phyloP scores from a whole-genome alignment of 2,113 vertebrate genomes.

The Prunella himalayana region DNA sequence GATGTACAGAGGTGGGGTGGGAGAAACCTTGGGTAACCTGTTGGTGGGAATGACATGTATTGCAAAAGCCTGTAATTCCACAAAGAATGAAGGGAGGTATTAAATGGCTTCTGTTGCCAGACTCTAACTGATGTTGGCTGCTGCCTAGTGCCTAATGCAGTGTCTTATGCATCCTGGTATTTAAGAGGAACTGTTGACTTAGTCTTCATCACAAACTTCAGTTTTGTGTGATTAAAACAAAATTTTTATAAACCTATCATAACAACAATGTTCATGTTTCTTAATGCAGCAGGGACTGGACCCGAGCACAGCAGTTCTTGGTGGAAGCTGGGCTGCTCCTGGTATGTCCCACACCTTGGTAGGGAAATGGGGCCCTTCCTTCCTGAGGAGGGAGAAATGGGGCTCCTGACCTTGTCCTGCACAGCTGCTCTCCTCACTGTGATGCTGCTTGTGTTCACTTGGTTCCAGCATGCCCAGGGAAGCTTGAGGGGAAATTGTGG shows the following conservation, averaged over 20 bases:
- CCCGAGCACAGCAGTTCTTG: neutral
- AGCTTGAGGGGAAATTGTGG: neutral
- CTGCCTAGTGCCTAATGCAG: slow-evolving; percentile 57
- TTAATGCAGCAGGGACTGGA: neutral
- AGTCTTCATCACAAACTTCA: slow-evolving; percentile 61
- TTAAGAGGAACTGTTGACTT: slow-evolving; percentile 57
- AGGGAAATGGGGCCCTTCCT: neutral
- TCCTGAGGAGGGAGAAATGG: neutral
- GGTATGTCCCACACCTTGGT: too few species aligned
- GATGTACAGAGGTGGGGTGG: slow-evolving; percentile 49
- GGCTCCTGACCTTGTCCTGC: neutral
- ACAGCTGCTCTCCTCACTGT: neutral
- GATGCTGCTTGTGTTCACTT: neutral
- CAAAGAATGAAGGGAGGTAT: slow-evolving; percentile 74
- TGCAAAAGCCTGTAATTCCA: slow-evolving; percentile 76
- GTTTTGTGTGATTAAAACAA: slow-evolving; percentile 64
- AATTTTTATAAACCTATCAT: slow-evolving; percentile 60
- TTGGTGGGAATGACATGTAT: slow-evolving; percentile 18
- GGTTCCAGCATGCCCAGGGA: neutral
- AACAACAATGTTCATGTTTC: slow-evolving; percentile 15
- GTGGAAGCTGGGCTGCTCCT: neutral
- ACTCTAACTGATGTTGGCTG: slow-evolving; percentile 52
- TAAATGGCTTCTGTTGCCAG: slow-evolving; percentile 57
- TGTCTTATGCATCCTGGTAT: slow-evolving; percentile 61
- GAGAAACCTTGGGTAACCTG: neutral